Percentiles rank a stretch among this genome's conserved stretches.
These are phyloP conservation scores for Hemibagrus wyckioides DNA, from an alignment of 2,113 vertebrate genomes.

Conservation along the genomic window DNA sequence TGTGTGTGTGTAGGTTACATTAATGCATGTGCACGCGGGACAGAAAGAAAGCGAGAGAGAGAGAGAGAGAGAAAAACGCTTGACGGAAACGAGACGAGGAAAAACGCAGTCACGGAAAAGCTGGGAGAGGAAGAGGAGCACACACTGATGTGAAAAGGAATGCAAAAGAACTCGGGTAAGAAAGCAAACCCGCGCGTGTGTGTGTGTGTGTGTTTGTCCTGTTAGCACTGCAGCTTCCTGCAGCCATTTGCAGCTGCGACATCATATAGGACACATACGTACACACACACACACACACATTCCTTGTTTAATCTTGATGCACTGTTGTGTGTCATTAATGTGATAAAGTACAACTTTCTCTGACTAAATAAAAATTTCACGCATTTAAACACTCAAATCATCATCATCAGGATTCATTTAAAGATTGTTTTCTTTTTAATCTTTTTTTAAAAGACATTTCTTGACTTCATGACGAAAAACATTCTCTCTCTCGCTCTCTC, in stretches of 20 bases:
- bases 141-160: neutral
- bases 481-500: too few relatives aligned
- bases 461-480: too few relatives aligned
- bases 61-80: slow-evolving; percentile 31
- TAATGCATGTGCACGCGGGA: slow-evolving; percentile 43
- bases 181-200: neutral
- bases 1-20: slow-evolving; percentile 13
- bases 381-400: too few relatives aligned
- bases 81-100: slow-evolving; percentile 17
- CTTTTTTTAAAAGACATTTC: too few relatives aligned
- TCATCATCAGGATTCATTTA: too few relatives aligned
- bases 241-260: slow-evolving; percentile 56
- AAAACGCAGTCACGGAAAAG: neutral
- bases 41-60: neutral
- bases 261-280: slow-evolving; percentile 7
- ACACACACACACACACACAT: neutral
- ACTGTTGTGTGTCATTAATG: too few relatives aligned
- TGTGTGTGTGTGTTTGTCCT: neutral
- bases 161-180: slow-evolving; percentile 31
- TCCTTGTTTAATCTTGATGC: too few relatives aligned
- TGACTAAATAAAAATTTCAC: too few relatives aligned
- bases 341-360: neutral
- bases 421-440: too few relatives aligned
- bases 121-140: neutral
- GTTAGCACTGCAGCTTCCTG: slow-evolving; percentile 42